phyloP scores from a whole-genome alignment of 2,888 invertebrate genomes.

The Ametastegia equiseti region DNA sequence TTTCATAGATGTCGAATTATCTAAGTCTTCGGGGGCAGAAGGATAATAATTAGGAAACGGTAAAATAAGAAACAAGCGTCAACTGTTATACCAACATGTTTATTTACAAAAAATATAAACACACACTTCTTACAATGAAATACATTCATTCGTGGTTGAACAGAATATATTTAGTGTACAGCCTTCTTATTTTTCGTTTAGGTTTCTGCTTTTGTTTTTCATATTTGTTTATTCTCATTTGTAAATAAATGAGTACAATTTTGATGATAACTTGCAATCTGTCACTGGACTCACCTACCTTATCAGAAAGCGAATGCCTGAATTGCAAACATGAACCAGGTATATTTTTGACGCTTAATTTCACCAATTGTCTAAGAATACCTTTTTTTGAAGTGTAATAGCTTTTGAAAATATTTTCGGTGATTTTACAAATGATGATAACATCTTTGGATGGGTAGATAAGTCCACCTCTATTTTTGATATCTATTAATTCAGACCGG shows the following conservation, averaged over 20 bases:
- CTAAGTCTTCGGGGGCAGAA: too few relatives aligned
- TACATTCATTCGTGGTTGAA: conserved; percentile 43
- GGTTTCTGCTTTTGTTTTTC: conserved; percentile 34
- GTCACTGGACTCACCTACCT: neutral
- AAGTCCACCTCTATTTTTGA: neutral
- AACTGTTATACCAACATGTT: too few relatives aligned
- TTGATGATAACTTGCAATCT: neutral
- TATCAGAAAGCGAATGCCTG: conserved; percentile 4
- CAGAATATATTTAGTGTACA: conserved; percentile 35
- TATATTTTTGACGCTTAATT: conserved; percentile 6
- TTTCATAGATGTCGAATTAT: too few relatives aligned
- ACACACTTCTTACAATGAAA: neutral
- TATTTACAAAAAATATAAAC: too few relatives aligned
- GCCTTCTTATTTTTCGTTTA: conserved; percentile 44
- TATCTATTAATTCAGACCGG: neutral
- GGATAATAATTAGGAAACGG: too few relatives aligned
- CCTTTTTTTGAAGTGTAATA: neutral
- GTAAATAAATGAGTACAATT: conserved; percentile 29
- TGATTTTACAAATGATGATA: neutral
- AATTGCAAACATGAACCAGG: conserved; percentile 25
- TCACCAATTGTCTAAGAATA: neutral
- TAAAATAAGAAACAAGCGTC: too few relatives aligned
- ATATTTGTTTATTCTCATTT: conserved; percentile 43
- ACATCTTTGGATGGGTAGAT: neutral
- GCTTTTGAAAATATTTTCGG: neutral